Conservation (phyloP, 2,113 vertebrate genomes). For the Leptosomus discolor region DNA sequence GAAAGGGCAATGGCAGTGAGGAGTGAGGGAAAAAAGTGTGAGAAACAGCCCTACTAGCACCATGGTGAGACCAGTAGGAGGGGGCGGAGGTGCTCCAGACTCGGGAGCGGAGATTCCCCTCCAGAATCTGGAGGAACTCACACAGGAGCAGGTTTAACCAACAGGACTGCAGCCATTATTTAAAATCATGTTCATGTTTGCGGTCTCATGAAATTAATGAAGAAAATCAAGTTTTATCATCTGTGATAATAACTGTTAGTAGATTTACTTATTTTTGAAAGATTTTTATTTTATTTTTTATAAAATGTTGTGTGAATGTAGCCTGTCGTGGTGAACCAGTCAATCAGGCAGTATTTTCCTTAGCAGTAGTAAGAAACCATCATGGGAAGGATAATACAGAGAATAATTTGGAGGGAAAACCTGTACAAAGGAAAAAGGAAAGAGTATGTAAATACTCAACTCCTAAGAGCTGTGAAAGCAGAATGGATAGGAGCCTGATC, state of each 20-base stretch:
- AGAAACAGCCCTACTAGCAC: neutral
- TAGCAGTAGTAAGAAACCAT: neutral
- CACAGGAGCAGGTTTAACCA: neutral
- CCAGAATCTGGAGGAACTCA: neutral
- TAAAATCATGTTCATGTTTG: neutral
- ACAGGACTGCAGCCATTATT: neutral
- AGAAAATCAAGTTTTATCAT: neutral
- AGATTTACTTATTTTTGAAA: neutral
- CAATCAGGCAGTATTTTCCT: neutral
- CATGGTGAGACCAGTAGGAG: neutral
- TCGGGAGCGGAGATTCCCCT: neutral
- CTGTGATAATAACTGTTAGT: neutral
- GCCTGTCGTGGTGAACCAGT: neutral
- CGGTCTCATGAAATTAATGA: neutral
- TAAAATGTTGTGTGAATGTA: neutral
- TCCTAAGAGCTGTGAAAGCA: neutral
- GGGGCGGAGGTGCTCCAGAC: neutral
- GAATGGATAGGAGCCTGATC: neutral
- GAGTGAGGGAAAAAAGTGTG: neutral
- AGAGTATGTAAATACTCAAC: neutral
- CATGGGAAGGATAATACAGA: neutral
- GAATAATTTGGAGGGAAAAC: neutral
- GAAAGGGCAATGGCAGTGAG: neutral
- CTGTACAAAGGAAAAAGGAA: neutral
- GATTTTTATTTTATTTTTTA: too few relatives aligned